Conservation (phyloP, 53 echinoderm and acorn worm genomes). For the Echinarachnius parma region DNA sequence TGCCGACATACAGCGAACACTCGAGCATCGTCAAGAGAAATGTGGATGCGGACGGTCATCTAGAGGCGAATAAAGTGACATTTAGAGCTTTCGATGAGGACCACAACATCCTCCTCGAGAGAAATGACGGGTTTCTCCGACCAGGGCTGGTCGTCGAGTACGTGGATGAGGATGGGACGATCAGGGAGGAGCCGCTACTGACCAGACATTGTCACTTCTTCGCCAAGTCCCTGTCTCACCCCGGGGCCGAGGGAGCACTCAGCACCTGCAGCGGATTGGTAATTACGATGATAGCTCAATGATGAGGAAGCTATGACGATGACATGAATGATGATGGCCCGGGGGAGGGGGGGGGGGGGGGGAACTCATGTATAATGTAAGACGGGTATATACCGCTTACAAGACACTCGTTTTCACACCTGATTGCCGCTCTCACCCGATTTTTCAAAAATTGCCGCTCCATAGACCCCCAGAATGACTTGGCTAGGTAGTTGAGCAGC, state of each 20-base stretch:
- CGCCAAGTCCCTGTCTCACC: constrained; percentile 58
- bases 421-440: too few species aligned
- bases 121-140: constrained; percentile 62
- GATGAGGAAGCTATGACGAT: too few species aligned
- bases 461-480: too few species aligned
- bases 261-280: constrained; percentile 90
- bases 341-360: too few species aligned
- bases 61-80: constrained; percentile 49
- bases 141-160: constrained; percentile 63
- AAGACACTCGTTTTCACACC: too few species aligned
- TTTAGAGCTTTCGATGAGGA: constrained; percentile 58
- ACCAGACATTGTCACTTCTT: constrained; percentile 58
- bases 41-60: constrained; percentile 33
- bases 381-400: too few species aligned
- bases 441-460: too few species aligned
- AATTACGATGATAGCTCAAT: too few species aligned
- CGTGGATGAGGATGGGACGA: constrained; percentile 53
- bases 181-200: constrained; percentile 43
- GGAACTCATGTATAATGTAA: too few species aligned
- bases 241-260: constrained; percentile 55
- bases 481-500: too few species aligned
- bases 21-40: constrained; percentile 47
- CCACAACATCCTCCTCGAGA: constrained; percentile 46
- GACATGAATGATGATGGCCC: too few species aligned
- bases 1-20: neutral